A percentile compares a stretch with the other conserved stretches of the same genome.
phyloP scores from a whole-genome alignment of 2,797 vertebrate genomes.

The Sebastes aleutianus region DNA sequence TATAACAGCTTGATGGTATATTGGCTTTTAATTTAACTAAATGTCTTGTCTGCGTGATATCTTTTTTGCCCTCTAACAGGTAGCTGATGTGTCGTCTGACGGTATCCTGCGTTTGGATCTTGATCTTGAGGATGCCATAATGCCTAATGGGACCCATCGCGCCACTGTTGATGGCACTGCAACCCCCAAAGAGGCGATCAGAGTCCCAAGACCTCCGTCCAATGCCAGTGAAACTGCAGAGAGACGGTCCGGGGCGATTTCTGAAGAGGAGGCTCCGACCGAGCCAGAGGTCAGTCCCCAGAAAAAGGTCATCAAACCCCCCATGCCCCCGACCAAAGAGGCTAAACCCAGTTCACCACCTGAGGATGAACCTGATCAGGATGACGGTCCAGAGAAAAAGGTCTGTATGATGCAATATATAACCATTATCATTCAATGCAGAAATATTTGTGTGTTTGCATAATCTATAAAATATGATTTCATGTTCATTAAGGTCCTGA shows the following conservation, averaged over 20 bases:
- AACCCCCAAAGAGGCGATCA: constrained; percentile 65
- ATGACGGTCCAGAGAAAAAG: constrained; percentile 49
- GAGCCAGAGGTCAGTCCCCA: constrained; percentile 34
- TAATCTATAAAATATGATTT: background rate
- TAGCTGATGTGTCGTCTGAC: constrained; percentile 86
- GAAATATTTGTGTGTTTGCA: background rate
- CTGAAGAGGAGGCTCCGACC: constrained; percentile 37
- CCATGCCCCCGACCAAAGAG: constrained; percentile 68
- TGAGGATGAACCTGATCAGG: constrained; percentile 36
- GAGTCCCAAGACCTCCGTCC: constrained; percentile 73
- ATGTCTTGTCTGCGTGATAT: background rate
- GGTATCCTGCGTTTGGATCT: constrained; percentile 89
- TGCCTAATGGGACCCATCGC: constrained; percentile 73
- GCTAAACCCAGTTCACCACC: constrained; percentile 15
- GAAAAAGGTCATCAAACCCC: constrained; percentile 71
- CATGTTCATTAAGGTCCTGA: constrained; percentile 48
- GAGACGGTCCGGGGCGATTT: constrained; percentile 53
- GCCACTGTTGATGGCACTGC: constrained; percentile 45
- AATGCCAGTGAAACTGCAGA: constrained; percentile 55
- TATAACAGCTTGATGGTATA: background rate
- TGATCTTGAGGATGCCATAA: constrained; percentile 77
- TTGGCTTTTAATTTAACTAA: background rate
- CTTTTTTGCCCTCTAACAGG: constrained; percentile 70
- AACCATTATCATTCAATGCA: background rate
- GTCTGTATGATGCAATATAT: constrained; percentile 30